Percentiles rank a stretch among this genome's conserved stretches.
Conservation (phyloP, 2,797 vertebrate species). For the Melanotaenia parkinsoni region DNA sequence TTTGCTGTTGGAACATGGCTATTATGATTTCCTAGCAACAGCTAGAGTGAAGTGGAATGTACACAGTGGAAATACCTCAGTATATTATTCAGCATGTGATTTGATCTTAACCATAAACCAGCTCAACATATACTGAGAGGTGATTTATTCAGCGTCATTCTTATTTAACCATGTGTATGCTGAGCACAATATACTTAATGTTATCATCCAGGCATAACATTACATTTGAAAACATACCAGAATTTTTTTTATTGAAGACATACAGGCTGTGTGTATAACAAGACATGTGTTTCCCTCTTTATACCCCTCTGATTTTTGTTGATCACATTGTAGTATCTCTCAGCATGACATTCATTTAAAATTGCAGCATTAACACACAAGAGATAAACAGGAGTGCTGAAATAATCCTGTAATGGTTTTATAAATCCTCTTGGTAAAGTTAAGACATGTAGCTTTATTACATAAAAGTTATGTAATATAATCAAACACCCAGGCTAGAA, state of each 20-base stretch:
- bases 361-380: slow-evolving; percentile 31
- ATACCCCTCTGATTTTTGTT: slow-evolving; percentile 32
- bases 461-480: slow-evolving; percentile 52
- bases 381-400: slow-evolving; percentile 36
- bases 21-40: background rate
- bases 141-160: slow-evolving; percentile 25
- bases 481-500: slow-evolving; percentile 58
- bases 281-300: slow-evolving; percentile 46
- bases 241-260: slow-evolving; percentile 69
- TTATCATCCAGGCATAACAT: slow-evolving; percentile 39
- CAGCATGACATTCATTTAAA: slow-evolving; percentile 53
- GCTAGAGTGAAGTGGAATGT: slow-evolving; percentile 6
- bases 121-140: slow-evolving; percentile 15
- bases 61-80: slow-evolving; percentile 9
- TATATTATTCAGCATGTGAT: background rate
- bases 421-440: slow-evolving; percentile 15
- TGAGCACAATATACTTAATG: slow-evolving; percentile 17
- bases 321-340: slow-evolving; percentile 51
- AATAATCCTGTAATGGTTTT: slow-evolving; percentile 37
- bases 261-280: slow-evolving; percentile 70
- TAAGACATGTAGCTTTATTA: slow-evolving; percentile 60
- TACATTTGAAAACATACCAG: slow-evolving; percentile 62
- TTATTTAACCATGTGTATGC: slow-evolving; percentile 11
- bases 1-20: background rate
- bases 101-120: slow-evolving; percentile 1